A percentile compares a stretch with the other conserved stretches of the same genome.
These are phyloP conservation scores for Perizoma flavofasciatum DNA, from an alignment of 2,888 invertebrate genomes.

Conservation along the genomic window DNA sequence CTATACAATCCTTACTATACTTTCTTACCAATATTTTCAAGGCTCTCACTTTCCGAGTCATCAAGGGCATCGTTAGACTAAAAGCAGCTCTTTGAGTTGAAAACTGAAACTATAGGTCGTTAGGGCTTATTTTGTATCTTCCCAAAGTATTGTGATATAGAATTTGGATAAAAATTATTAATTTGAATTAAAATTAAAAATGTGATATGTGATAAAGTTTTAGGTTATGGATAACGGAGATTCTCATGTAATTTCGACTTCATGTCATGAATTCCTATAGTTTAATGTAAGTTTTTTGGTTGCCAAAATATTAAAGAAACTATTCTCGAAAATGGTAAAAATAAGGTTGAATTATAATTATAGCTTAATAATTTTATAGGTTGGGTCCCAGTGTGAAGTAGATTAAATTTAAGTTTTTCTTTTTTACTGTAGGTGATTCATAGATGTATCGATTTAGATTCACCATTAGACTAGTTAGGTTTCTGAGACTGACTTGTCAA, in stretches of 20 bases:
- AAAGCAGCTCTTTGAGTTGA: not conserved
- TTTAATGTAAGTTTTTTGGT: slow-evolving; percentile 5
- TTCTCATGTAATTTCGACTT: not conserved
- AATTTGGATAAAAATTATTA: not conserved
- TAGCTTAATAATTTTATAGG: no score
- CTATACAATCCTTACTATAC: no score
- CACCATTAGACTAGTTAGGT: slow-evolving; percentile 11
- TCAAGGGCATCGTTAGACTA: not conserved
- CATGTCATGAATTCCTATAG: no score
- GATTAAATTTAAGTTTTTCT: slow-evolving; percentile 13
- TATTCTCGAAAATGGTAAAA: not conserved
- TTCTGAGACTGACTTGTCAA: slow-evolving; percentile 17
- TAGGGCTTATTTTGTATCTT: not conserved
- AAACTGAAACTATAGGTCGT: not conserved
- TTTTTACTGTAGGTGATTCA: not conserved
- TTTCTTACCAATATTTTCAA: no score
- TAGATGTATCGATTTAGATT: not conserved
- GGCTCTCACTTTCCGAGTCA: no score
- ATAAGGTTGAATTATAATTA: not conserved
- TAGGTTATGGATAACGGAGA: slow-evolving; percentile 2
- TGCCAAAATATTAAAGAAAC: slow-evolving; percentile 4
- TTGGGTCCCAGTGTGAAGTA: slow-evolving; percentile 40
- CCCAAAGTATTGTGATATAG: slow-evolving; percentile 13
- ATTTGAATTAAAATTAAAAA: no score
- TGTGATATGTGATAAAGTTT: no score